Percentiles rank a stretch among this genome's conserved stretches.
Evolutionary conservation across 35 echinoderm and acorn worm species (phyloP).

Genomic region (Hemicentrotus pulcherrimus): DNA sequence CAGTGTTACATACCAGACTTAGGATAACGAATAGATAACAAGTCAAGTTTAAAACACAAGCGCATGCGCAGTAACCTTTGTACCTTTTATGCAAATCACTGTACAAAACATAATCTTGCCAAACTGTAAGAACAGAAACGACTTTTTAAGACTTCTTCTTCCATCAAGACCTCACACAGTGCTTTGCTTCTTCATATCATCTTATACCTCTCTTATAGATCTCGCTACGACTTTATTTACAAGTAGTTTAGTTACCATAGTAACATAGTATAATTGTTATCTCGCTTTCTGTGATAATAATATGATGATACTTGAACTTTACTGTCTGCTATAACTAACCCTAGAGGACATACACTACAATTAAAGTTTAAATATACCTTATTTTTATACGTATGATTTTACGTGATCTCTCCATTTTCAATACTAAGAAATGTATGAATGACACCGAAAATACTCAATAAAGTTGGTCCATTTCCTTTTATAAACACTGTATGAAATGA

Average conservation of each 20-base stretch:
- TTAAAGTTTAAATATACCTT: neutral
- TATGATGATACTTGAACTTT: neutral
- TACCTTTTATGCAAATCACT: too few species aligned
- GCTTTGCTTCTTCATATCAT: neutral
- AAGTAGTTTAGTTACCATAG: neutral
- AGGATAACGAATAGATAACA: too few species aligned
- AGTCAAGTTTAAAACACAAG: too few species aligned
- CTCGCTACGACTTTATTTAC: neutral
- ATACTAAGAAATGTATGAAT: neutral
- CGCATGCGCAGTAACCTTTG: too few species aligned
- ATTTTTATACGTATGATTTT: neutral
- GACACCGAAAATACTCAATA: neutral
- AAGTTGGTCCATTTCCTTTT: slow-evolving; percentile 1
- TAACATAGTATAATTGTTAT: neutral
- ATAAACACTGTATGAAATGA: slow-evolving; percentile 5
- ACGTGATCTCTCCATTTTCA: neutral
- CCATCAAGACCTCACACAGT: neutral
- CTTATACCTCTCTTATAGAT: neutral
- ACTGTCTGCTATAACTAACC: neutral
- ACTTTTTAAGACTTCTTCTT: neutral
- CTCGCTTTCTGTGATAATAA: neutral
- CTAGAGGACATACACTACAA: neutral
- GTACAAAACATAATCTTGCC: neutral
- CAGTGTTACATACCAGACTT: too few species aligned
- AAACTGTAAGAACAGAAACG: neutral